Evolutionary conservation across 2,888 invertebrate species (phyloP), one percentile per base, ranked within the genome.

Genomic region (Cylindroiulus punctatus): DNA sequence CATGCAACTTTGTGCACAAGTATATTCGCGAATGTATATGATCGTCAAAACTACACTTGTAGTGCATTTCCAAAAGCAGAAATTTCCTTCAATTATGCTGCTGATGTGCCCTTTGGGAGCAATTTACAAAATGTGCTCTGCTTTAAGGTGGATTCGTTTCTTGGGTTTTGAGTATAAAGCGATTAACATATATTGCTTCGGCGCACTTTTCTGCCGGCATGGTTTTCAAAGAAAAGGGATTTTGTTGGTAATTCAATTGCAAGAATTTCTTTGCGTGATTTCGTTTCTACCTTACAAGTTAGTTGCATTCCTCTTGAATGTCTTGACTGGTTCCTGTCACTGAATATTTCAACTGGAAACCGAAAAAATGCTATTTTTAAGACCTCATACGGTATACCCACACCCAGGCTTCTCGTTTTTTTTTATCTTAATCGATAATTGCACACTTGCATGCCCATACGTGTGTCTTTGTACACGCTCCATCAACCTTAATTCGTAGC

Each of bases 401-500:
- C 12, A 76, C 14, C 76, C 30, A 14, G 76, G 26, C 12, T 30
- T 76, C 30, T 76, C 14, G 26, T 76, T 76, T 2, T 36, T 30
- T 8, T 44, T 76, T 76, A 76, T 76, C 76, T 30, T 76, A 76
- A 76, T 76, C 76, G 76, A 76, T 76, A 76, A 76, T 76, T 76
- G 76, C 76, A 76, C 76, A 76, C 76, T 30, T 76, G 76, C 76
- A 30, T 76, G 26, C 76, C 76, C 76, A 14, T 76, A 76, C 76
- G 76, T 76, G 30, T 76, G 76, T 76, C 76, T 76, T 30, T 30
- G 76, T 76, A 30, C 14, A 76, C 76, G 76, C 76, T 76, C 76
- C 76, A 76, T 76, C 76, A 76, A 76, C 76, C 76, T 76, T 76
- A 76, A 76, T 76, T 76, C 76, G 76, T 76, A 26, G 76, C 76